Percentiles rank a stretch among this genome's conserved stretches.
Evolutionary conservation across 2,113 vertebrate genomes (phyloP).

Genomic region (Ornithorhynchus anatinus): DNA sequence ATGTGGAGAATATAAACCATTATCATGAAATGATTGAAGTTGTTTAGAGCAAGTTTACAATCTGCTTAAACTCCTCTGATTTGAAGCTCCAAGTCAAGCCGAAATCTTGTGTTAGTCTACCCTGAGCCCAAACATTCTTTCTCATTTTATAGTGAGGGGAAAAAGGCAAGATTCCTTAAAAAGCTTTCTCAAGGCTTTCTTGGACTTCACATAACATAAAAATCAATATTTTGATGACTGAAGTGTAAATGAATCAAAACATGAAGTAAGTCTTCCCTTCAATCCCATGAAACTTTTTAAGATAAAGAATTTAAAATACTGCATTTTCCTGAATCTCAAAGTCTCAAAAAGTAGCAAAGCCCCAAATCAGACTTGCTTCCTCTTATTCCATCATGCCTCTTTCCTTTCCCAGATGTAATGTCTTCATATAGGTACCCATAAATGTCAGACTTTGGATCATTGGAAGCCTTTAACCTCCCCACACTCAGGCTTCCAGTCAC

Average conservation of each 20-base stretch:
- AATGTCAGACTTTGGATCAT: too few species aligned
- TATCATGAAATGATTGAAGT: neutral
- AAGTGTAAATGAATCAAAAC: slow-evolving; percentile 55
- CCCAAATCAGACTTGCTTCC: neutral
- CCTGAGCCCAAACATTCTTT: neutral
- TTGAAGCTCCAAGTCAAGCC: neutral
- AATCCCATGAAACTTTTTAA: neutral
- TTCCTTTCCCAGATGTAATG: neutral
- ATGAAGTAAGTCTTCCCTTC: slow-evolving; percentile 22
- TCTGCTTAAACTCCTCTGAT: slow-evolving; percentile 14
- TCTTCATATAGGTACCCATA: neutral
- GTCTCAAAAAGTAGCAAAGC: neutral
- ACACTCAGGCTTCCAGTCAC: too few species aligned
- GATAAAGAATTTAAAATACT: slow-evolving; percentile 35
- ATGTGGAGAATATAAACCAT: too few species aligned
- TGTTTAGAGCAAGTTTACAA: neutral
- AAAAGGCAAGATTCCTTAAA: neutral
- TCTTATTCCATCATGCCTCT: too few species aligned
- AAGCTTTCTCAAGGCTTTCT: slow-evolving; percentile 40
- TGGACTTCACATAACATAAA: slow-evolving; percentile 52
- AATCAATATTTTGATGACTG: slow-evolving; percentile 61
- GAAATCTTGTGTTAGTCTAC: neutral
- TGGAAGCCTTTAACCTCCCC: too few species aligned
- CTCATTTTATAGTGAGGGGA: neutral
- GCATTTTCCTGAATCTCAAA: neutral